These are phyloP conservation scores for Brachionus rotundiformis DNA, from an alignment of 1,140 invertebrate genomes.

Conservation along the genomic window DNA sequence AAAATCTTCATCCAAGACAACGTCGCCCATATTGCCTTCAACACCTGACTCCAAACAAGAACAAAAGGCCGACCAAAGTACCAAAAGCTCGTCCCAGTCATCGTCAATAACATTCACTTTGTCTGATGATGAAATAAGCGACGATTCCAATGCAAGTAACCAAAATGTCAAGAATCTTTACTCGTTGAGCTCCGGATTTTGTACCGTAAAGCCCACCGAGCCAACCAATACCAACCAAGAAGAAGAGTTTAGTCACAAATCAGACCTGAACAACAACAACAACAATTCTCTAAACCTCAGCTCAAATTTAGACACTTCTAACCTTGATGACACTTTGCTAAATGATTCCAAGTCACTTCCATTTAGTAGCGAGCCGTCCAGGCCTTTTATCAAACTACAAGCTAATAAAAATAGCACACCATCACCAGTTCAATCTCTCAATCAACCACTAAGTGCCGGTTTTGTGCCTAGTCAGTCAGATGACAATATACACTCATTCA, in stretches of 20 bases:
- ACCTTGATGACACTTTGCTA: slow-evolving; percentile 5
- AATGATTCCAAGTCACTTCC: slow-evolving; percentile 7
- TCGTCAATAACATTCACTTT: slow-evolving; percentile 36
- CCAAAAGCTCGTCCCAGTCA: slow-evolving; percentile 13
- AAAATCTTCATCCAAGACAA: slow-evolving; percentile 36
- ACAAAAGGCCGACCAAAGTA: neutral
- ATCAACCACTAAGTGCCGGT: slow-evolving; percentile 33
- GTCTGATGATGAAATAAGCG: slow-evolving; percentile 47
- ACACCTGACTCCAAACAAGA: slow-evolving; percentile 31
- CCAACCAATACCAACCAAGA: neutral
- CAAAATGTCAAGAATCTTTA: slow-evolving; percentile 47
- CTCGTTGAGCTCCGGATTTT: neutral
- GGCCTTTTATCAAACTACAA: neutral
- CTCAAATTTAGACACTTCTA: slow-evolving; percentile 12
- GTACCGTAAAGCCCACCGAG: neutral
- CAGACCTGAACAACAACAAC: slow-evolving; percentile 7
- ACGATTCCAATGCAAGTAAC: slow-evolving; percentile 46
- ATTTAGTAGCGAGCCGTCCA: neutral
- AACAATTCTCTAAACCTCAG: slow-evolving; percentile 11
- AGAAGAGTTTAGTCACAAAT: neutral
- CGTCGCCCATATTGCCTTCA: neutral
- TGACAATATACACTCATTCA: neutral
- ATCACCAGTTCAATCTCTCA: neutral
- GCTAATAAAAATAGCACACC: neutral
- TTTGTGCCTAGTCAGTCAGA: neutral